Percentiles rank a stretch among this genome's conserved stretches.
Evolutionary conservation across 2,888 invertebrate species (phyloP).

Genomic region (Melikaiella ostensackeni): DNA sequence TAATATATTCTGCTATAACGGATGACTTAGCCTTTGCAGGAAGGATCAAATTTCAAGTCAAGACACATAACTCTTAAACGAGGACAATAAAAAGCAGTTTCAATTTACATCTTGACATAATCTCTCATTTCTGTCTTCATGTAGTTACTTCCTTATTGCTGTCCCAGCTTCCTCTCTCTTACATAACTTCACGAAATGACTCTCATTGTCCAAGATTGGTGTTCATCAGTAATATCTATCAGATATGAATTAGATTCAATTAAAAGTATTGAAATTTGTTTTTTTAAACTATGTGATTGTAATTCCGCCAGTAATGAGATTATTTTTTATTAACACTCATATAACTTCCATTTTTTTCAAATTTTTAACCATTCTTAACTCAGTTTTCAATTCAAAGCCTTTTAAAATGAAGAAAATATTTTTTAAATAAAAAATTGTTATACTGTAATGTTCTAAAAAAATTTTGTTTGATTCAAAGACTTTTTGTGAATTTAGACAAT

Average conservation of each 20-base stretch:
- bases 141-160: conserved; percentile 24
- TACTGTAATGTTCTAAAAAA: too few species aligned
- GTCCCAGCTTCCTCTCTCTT: conserved; percentile 25
- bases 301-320: too few species aligned
- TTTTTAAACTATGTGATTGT: neutral
- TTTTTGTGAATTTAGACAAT: too few species aligned
- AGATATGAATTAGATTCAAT: neutral
- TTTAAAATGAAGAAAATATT: too few species aligned
- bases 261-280: neutral
- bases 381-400: too few species aligned
- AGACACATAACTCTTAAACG: conserved; percentile 34
- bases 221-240: neutral
- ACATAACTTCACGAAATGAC: conserved; percentile 26
- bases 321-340: too few species aligned
- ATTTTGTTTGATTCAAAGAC: too few species aligned
- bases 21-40: conserved; percentile 22
- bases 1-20: neutral
- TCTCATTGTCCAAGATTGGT: conserved; percentile 10
- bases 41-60: conserved; percentile 37
- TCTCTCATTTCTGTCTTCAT: conserved; percentile 32
- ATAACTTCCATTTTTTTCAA: too few species aligned
- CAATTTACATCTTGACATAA: conserved; percentile 39
- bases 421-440: too few species aligned
- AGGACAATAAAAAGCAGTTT: conserved; percentile 36
- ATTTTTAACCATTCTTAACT: too few species aligned